Percentiles rank a stretch among this genome's conserved stretches.
These are phyloP conservation scores for Theonella swinhoei DNA, from an alignment of 37 sponge, comb jelly and placozoan species.

Conservation along the genomic window DNA sequence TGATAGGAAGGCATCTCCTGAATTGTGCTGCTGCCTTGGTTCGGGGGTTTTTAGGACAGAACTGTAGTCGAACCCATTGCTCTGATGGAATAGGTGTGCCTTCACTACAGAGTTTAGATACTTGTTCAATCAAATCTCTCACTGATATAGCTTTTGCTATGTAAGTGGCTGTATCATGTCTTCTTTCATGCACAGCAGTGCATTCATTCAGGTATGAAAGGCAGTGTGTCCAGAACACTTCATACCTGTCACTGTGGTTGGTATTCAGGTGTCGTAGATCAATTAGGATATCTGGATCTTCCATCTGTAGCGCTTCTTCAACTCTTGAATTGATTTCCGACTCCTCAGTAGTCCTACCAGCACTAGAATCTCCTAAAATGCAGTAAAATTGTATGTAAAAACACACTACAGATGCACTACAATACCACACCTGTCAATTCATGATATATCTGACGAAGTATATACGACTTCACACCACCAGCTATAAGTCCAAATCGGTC, in stretches of 20 bases:
- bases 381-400: no score
- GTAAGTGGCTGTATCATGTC: slow-evolving; percentile 20
- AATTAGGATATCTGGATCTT: slow-evolving; percentile 34
- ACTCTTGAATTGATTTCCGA: slow-evolving; percentile 21
- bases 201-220: slow-evolving; percentile 16
- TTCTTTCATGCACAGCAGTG: slow-evolving; percentile 34
- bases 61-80: slow-evolving; percentile 17
- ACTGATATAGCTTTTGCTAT: slow-evolving; percentile 45
- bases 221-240: background rate
- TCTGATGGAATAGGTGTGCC: slow-evolving; percentile 18
- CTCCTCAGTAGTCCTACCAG: slow-evolving; percentile 12
- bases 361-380: slow-evolving; percentile 34
- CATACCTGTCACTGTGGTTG: no score
- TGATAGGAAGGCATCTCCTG: slow-evolving; percentile 3
- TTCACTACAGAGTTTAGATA: slow-evolving; percentile 15
- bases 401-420: background rate
- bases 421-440: slow-evolving; percentile 8
- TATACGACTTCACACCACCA: background rate
- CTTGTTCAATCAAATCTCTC: slow-evolving; percentile 30
- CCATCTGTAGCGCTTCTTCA: slow-evolving; percentile 33
- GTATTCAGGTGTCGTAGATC: slow-evolving; percentile 25
- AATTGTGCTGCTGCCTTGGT: slow-evolving; percentile 25
- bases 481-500: background rate
- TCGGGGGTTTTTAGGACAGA: slow-evolving; percentile 18
- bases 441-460: slow-evolving; percentile 5